Conservation (phyloP, 2,113 vertebrate species). For the Dryoscopus gambensis region DNA sequence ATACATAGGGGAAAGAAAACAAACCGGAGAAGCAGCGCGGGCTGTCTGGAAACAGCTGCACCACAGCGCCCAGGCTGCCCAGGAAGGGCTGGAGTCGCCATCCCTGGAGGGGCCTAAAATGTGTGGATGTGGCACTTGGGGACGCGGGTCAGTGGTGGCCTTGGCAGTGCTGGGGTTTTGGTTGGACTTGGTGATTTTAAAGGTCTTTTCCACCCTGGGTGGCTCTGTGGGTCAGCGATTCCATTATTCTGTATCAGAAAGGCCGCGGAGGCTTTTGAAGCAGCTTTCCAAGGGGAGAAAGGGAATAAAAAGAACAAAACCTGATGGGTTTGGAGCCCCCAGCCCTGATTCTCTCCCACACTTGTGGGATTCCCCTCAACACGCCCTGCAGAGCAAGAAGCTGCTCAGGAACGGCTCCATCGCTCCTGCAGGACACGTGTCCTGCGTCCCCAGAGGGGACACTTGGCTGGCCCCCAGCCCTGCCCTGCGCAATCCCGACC, state of each 20-base stretch:
- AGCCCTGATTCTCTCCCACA: neutral
- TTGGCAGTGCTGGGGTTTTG: neutral
- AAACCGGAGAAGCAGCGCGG: constrained; percentile 6
- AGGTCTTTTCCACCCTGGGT: neutral
- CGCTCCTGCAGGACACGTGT: neutral
- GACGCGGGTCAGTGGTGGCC: neutral
- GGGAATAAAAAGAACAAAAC: neutral
- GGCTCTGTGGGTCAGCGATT: neutral
- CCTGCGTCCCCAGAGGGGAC: neutral
- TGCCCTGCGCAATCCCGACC: neutral
- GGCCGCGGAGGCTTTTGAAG: neutral
- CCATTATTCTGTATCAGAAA: neutral
- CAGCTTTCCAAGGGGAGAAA: neutral
- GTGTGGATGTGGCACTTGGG: neutral
- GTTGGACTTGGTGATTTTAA: neutral
- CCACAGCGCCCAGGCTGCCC: neutral
- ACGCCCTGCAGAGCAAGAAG: neutral
- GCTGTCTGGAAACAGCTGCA: constrained; percentile 34
- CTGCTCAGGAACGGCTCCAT: neutral
- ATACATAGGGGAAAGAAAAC: constrained; percentile 41
- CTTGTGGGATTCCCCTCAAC: neutral
- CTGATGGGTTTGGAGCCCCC: neutral
- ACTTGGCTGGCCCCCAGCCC: neutral
- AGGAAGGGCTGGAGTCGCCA: neutral
- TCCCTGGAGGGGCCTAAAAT: neutral